Conservation (phyloP, 2,888 invertebrate genomes). For the Melieria crassipennis region DNA sequence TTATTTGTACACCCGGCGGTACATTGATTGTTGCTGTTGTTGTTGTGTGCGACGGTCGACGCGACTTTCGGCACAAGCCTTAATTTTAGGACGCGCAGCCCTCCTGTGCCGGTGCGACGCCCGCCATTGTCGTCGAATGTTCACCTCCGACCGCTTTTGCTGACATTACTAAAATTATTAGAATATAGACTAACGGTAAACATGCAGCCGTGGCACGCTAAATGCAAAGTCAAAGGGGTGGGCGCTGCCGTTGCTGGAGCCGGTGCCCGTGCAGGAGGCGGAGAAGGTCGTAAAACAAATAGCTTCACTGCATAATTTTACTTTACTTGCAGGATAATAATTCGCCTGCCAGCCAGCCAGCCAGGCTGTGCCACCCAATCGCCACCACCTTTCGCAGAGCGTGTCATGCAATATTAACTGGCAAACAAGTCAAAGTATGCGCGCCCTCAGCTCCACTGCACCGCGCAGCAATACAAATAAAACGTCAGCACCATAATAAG, state of each 20-base stretch:
- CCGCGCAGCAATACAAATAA: not conserved
- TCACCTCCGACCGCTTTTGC: not conserved
- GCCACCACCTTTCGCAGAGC: too few species aligned
- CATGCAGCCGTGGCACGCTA: not conserved
- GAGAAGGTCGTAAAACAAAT: slow-evolving; percentile 11
- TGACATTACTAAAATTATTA: slow-evolving; percentile 16
- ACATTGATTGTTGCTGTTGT: not conserved
- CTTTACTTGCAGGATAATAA: slow-evolving; percentile 29
- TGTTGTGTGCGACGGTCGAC: not conserved
- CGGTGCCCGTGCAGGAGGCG: not conserved
- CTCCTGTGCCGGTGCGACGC: too few species aligned
- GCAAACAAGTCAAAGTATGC: slow-evolving; percentile 10
- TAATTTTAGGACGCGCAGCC: slow-evolving; percentile 8
- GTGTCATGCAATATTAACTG: slow-evolving; percentile 52
- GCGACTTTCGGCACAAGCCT: slow-evolving; percentile 15
- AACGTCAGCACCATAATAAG: not conserved
- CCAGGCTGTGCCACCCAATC: too few species aligned
- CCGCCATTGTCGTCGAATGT: not conserved
- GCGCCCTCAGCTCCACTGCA: not conserved
- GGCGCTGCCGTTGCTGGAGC: not conserved
- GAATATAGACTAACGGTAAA: not conserved
- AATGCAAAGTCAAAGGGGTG: not conserved
- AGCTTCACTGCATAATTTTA: slow-evolving; percentile 37
- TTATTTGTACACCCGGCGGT: slow-evolving; percentile 39
- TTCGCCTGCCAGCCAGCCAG: slow-evolving; percentile 8